These are phyloP conservation scores for Dolichallabes microphthalmus DNA, from an alignment of 2,113 vertebrate species.

Conservation along the genomic window DNA sequence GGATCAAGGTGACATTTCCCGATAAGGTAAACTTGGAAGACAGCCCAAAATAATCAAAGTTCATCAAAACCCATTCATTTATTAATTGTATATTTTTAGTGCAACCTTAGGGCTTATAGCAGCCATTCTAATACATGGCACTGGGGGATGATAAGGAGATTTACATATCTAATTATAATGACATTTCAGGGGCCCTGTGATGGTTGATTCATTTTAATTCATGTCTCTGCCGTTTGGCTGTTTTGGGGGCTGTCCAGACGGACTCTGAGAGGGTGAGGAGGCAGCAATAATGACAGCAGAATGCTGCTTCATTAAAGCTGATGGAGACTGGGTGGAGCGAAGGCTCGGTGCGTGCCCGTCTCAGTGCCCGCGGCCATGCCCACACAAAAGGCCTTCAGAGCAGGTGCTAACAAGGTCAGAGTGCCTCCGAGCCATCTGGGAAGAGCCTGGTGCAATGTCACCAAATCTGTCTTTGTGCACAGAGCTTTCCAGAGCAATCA, in stretches of 20 bases:
- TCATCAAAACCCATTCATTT: slow-evolving; percentile 77
- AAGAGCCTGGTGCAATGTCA: slow-evolving; percentile 58
- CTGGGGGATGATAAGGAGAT: slow-evolving; percentile 74
- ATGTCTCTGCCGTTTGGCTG: slow-evolving; percentile 71
- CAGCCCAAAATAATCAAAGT: slow-evolving; percentile 78
- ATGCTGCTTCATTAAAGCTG: slow-evolving; percentile 56
- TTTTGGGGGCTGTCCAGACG: slow-evolving; percentile 70
- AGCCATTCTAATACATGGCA: slow-evolving; percentile 70
- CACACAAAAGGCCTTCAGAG: slow-evolving; percentile 76
- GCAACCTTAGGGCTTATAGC: slow-evolving; percentile 70
- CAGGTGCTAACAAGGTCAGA: slow-evolving; percentile 78
- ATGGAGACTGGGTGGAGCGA: slow-evolving; percentile 50
- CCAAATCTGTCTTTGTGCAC: slow-evolving; percentile 66
- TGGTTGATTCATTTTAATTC: slow-evolving; percentile 65
- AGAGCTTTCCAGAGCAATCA: slow-evolving; percentile 65
- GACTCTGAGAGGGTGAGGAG: slow-evolving; percentile 44
- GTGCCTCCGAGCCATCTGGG: slow-evolving; percentile 77
- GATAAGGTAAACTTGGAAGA: slow-evolving; percentile 77
- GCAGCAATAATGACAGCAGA: slow-evolving; percentile 49
- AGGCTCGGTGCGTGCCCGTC: slow-evolving; percentile 61
- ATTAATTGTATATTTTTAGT: slow-evolving; percentile 80
- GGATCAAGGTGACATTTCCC: slow-evolving; percentile 76
- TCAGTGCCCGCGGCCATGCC: slow-evolving; percentile 69
- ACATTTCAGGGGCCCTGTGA: slow-evolving; percentile 70
- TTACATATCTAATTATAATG: slow-evolving; percentile 79